Evolutionary conservation across 2,113 vertebrate genomes (phyloP).

Genomic region (Serilophus lunatus): DNA sequence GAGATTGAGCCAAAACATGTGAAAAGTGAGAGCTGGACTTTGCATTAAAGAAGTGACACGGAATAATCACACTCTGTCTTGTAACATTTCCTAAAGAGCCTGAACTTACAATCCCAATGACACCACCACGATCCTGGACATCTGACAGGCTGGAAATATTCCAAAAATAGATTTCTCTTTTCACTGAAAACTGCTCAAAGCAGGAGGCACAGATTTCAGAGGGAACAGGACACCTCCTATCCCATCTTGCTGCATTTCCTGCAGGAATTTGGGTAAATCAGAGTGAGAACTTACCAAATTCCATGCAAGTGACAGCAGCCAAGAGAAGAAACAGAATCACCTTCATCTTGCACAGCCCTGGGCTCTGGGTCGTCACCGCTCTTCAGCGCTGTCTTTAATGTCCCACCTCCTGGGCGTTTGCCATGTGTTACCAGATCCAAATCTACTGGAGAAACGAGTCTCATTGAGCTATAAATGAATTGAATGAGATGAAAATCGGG

Average conservation of each 20-base stretch:
- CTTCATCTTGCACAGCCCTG: not conserved
- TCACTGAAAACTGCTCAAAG: not conserved
- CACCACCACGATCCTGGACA: not conserved
- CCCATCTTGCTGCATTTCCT: not conserved
- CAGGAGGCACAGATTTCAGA: not conserved
- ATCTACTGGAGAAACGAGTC: not conserved
- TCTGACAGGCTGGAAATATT: not conserved
- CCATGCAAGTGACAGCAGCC: fast-evolving
- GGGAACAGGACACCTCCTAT: fast-evolving
- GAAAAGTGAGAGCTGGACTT: not conserved
- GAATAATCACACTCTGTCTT: not conserved
- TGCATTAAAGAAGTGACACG: not conserved
- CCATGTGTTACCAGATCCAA: not conserved
- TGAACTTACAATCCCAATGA: not conserved
- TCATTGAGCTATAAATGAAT: not conserved
- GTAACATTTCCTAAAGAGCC: not conserved
- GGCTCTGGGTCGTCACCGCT: not conserved
- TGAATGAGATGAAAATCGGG: not conserved
- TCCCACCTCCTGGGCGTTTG: not conserved
- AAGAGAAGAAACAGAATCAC: not conserved
- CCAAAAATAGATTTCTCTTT: not conserved
- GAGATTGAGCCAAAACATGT: not conserved
- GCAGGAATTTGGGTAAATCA: not conserved
- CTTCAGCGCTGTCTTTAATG: not conserved
- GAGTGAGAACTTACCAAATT: not conserved